phyloP scores from a whole-genome alignment of 1,140 invertebrate species.

The Bombus soroeensis region DNA sequence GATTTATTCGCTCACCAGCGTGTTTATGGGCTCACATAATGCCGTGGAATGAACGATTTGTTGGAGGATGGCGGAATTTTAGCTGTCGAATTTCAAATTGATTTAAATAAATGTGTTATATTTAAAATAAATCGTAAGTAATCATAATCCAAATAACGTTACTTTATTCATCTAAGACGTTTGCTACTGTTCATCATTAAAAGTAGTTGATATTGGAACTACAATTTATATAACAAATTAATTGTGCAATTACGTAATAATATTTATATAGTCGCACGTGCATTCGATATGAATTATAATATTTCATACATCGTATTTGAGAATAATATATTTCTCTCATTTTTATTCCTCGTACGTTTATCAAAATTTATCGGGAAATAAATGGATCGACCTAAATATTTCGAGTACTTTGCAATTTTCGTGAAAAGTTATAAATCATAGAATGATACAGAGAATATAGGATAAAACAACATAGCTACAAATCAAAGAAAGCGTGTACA shows the following conservation, averaged over 20 bases:
- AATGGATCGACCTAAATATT: neutral
- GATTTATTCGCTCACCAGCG: slow-evolving; percentile 30
- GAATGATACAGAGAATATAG: neutral
- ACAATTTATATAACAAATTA: too few species aligned
- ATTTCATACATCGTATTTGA: too few species aligned
- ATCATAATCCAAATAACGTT: too few species aligned
- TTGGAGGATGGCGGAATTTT: slow-evolving; percentile 38
- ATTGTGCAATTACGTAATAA: too few species aligned
- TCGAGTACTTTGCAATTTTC: neutral
- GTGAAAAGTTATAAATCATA: neutral
- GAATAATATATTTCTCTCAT: neutral
- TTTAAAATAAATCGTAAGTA: too few species aligned
- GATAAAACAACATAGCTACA: neutral
- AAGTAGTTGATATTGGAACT: too few species aligned
- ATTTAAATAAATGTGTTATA: too few species aligned
- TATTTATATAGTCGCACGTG: too few species aligned
- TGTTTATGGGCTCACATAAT: slow-evolving; percentile 29
- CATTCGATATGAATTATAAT: too few species aligned
- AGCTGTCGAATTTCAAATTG: neutral
- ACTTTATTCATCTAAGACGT: too few species aligned
- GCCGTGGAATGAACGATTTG: neutral
- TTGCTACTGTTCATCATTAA: too few species aligned
- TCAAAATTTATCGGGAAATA: neutral
- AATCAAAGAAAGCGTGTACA: neutral
- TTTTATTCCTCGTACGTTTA: neutral